Evolutionary conservation across 2,888 invertebrate species (phyloP).

Genomic region (Gisinianus flammeolus): DNA sequence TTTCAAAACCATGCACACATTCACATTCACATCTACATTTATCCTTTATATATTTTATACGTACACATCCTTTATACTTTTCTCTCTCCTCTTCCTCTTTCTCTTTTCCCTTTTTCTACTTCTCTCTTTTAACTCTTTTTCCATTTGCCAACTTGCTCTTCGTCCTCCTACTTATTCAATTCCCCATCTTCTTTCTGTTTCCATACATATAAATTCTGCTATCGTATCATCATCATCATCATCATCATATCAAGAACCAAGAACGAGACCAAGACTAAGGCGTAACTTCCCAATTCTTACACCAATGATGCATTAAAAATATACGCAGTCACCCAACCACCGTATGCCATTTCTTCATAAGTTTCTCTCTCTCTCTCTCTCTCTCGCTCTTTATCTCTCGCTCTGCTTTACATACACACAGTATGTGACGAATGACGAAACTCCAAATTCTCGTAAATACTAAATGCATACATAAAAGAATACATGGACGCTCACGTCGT

Average conservation of each 20-base stretch:
- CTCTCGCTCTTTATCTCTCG: neutral
- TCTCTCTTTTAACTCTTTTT: conserved; percentile 4
- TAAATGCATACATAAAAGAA: no score
- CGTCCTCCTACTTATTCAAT: conserved; percentile 4
- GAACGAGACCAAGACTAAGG: no score
- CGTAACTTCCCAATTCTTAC: no score
- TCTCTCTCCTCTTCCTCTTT: neutral
- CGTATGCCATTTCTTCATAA: no score
- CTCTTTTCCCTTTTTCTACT: neutral
- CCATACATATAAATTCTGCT: neutral
- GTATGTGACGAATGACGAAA: neutral
- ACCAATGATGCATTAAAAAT: no score
- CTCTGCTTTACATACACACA: neutral
- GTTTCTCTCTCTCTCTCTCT: conserved; percentile 5
- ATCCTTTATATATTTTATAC: no score
- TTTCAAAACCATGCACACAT: no score
- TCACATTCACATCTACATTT: no score
- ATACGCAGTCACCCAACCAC: no score
- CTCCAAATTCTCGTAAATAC: neutral
- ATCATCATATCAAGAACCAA: neutral
- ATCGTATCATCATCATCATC: neutral
- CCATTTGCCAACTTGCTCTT: conserved; percentile 27
- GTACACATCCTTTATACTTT: neutral
- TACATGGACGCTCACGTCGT: no score
- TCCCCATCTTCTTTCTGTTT: neutral